Base-by-base conservation (phyloP, 2,113 vertebrate species). In the Gambusia affinis region DNA sequence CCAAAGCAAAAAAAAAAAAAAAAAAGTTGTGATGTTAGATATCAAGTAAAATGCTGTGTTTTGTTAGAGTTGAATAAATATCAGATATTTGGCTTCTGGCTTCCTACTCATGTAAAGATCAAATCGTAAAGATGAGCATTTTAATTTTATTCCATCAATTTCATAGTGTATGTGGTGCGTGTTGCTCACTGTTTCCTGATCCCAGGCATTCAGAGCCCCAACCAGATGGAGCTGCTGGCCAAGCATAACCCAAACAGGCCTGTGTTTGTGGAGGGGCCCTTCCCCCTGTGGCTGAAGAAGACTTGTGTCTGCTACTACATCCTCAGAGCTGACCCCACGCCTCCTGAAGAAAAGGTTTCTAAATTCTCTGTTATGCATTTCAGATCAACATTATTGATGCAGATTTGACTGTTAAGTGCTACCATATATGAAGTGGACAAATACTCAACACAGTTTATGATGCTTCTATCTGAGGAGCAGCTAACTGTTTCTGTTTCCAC, bases 201-300 rank as follows among this genome's bases (percentile, higher is more conserved):
- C 0, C 1, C 82, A 98, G 97, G 97, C 4, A 94, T 94, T 78
- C 97, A 98, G 92, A 96, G 96, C 67, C 95, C 95, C 0, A 91
- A 90, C 0, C 97, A 98, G 93, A 91, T 90, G 77, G 90, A 84
- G 3, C 92, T 95, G 4, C 88, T 98, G 39, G 93, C 95, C 54
- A 78, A 70, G 22, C 96, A 97, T 4, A 87, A 94, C 79, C 91
- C 92, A 0, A 79, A 63, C 35, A 88, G 76, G 60, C 97, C 97
- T 0, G 78, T 98, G 75, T 96, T 96, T 5, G 95, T 98, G 0
- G 97, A 98, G 85, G 97, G 97, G 0, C 97, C 97, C 0, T 97
- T 96, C 78, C 95, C 94, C 0, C 90, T 97, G 73, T 98, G 97
- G 96, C 94, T 98, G 12, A 95, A 89, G 22, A 87, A 90, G 61